A percentile compares a stretch with the other conserved stretches of the same genome.
Evolutionary conservation across 2,888 invertebrate species (phyloP).

Genomic region (Diachrysia chrysitis): DNA sequence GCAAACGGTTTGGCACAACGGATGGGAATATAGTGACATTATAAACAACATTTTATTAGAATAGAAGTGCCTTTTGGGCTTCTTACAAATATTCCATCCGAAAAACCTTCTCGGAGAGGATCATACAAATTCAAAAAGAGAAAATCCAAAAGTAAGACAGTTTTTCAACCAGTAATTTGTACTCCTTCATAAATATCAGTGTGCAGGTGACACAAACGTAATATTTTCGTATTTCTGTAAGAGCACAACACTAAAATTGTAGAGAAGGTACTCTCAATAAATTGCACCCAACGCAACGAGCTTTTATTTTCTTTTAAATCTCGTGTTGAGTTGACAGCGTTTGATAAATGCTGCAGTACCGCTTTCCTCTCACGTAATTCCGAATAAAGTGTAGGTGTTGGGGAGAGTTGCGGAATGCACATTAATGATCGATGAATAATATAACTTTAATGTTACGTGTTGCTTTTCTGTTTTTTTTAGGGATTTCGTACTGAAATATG

Average conservation of each 20-base stretch:
- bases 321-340: slow-evolving; percentile 49
- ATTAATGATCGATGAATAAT: slow-evolving; percentile 44
- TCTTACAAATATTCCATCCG: not conserved
- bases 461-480: slow-evolving; percentile 14
- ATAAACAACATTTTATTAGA: not conserved
- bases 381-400: slow-evolving; percentile 36
- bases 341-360: slow-evolving; percentile 52
- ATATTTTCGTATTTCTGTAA: slow-evolving; percentile 35
- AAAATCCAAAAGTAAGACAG: too few species aligned
- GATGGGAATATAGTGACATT: slow-evolving; percentile 37
- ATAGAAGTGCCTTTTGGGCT: not conserved
- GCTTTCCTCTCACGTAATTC: slow-evolving; percentile 51
- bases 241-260: slow-evolving; percentile 36
- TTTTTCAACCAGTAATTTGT: slow-evolving; percentile 36
- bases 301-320: slow-evolving; percentile 56
- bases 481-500: not conserved
- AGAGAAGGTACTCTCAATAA: slow-evolving; percentile 40
- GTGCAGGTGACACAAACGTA: slow-evolving; percentile 18
- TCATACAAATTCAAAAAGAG: not conserved
- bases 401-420: slow-evolving; percentile 25
- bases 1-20: slow-evolving; percentile 54
- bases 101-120: not conserved
- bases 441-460: slow-evolving; percentile 16
- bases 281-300: slow-evolving; percentile 44
- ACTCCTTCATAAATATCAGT: slow-evolving; percentile 56